Evolutionary conservation across 1,140 invertebrate genomes (phyloP), one percentile per base, ranked within the genome.

Genomic region (Drosophila orena): DNA sequence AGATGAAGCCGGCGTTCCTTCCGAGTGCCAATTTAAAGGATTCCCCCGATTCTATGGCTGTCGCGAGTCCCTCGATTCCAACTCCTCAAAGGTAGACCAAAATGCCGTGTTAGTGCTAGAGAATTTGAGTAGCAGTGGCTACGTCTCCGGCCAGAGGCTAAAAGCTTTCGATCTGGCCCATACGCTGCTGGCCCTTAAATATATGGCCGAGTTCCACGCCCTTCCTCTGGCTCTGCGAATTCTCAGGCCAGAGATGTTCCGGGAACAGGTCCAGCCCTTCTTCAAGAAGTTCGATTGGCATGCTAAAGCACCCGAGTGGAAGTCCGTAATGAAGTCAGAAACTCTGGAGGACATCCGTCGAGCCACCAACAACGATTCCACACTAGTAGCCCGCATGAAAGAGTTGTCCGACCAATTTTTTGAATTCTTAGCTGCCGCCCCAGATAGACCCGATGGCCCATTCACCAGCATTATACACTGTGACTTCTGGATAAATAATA

Each of bases 401-500:
- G 46, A 80, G 24, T 35, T 89, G 14, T 72, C 79, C 7, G 47
- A 74, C 14, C 14, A 68, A n/a, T 85, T 83, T 17, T 84, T 90
- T 43, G 47, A 56, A 14, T 88, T 86, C 27, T 30, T 78, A 17
- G 52, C 79, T 30, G 24, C 66, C 0, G 60, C 73, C 1, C 61
- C 79, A 4, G 75, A 71, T 10, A 49, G 14, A 49, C 50, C 74
- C 38, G 35, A 70, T 38, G 49, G 77, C 20, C 38, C 92, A 0
- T 95, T 93, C 89, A 92, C 93, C 0, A 94, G 93, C 0, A 93
- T 94, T 4, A 84, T 93, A 0, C 95, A 95, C 60, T 92, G 92
- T 0, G 95, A 95, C 81, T 93, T 94, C 54, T 95, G 95, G 95
- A 90, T 93, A 4, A 95, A 95, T 73, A 96, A 96, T 64, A 93